Base-by-base conservation (phyloP, 2,797 vertebrate genomes). In the Acanthurus leucopareius region DNA sequence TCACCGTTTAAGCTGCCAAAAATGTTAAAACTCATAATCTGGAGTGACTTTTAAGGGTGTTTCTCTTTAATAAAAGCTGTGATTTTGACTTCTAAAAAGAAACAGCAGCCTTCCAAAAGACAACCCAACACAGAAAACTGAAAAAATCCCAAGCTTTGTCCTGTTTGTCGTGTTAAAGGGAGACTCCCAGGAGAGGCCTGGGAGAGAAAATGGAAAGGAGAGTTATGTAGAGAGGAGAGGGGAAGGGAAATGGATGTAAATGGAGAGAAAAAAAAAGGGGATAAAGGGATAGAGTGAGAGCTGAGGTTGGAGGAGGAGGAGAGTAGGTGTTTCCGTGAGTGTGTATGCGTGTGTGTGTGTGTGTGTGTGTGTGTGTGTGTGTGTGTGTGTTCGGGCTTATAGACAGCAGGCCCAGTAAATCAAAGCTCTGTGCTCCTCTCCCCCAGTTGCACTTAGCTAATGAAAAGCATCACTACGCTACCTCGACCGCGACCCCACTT, bases 371-470 rank as follows among this genome's bases (percentile, higher is more conserved):
- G 56, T 45, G 70, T 68, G 32, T 72, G 52, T 68, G 2, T 73
- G 20, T 48, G 57, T 20, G 70, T 68, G 35, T 72, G 49, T 79
- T 20, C 51, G 7, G 56, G 75, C 86, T 79, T 73, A 85, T 54
- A 88, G 85, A 91, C 83, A 91, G 77, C 75, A 61, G 77, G 63
- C 49, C 62, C 80, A 89, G 78, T 93, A 92, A 94, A 94, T 94
- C 91, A 92, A 88, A 81, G 68, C 80, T 70, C 52, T 38, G 15
- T 76, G 87, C 84, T 92, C 84, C 73, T 90, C 91, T 93, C 89
- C 73, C 84, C 79, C 81, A 85, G 89, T 90, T 91, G 91, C 91
- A 94, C 93, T 94, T 93, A 94, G 93, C 92, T 94, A 94, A 94
- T 94, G 91, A 93, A 94, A 94, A 92, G 88, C 89, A 90, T 90